These are phyloP conservation scores for Prinia subflava DNA, from an alignment of 2,113 vertebrate species.

Conservation along the genomic window DNA sequence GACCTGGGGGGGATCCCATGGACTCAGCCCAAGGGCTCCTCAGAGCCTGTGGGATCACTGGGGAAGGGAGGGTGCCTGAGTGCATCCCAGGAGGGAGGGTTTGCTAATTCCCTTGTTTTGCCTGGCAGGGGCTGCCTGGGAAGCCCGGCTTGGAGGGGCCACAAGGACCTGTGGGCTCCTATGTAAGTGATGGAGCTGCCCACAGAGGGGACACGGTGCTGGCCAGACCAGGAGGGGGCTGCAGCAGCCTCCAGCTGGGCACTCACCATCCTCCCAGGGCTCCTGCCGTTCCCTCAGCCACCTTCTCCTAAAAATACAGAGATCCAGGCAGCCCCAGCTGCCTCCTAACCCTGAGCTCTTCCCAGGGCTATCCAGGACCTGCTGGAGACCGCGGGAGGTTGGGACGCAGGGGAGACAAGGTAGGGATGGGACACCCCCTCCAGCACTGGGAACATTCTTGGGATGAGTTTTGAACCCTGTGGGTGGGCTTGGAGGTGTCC, in stretches of 20 bases:
- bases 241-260: not conserved
- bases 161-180: conserved; percentile 84
- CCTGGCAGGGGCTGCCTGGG: conserved; percentile 81
- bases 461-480: not conserved
- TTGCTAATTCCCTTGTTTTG: not conserved
- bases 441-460: not conserved
- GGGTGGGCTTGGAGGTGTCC: not conserved
- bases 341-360: not conserved
- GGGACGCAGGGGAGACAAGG: conserved; percentile 78
- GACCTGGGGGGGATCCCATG: fast-evolving
- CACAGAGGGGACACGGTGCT: fast-evolving
- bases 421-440: conserved; percentile 10
- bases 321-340: not conserved
- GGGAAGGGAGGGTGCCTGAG: not conserved
- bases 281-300: not conserved
- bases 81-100: fast-evolving
- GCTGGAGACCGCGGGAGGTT: conserved; percentile 75
- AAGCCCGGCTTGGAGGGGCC: conserved; percentile 80
- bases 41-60: fast-evolving
- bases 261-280: not conserved
- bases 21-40: not conserved
- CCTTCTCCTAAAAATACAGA: not conserved
- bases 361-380: conserved; percentile 79
- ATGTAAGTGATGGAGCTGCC: conserved; percentile 77
- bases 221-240: fast-evolving